phyloP scores from a whole-genome alignment of 2,797 vertebrate species.

The Hylomyscus alleni region DNA sequence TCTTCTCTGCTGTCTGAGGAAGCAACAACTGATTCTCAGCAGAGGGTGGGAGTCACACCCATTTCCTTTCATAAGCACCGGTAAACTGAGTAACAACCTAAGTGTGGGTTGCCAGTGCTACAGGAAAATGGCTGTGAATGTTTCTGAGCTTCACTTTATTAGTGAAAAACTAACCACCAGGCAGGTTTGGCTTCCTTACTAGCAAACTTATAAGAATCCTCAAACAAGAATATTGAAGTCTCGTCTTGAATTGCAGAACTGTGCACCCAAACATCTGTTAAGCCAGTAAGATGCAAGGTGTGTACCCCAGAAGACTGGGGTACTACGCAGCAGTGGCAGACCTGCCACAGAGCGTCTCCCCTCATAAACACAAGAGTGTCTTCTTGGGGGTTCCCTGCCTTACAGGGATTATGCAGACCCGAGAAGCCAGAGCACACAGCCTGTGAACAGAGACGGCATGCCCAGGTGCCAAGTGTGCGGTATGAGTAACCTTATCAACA shows the following conservation, averaged over 20 bases:
- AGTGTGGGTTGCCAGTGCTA: background rate
- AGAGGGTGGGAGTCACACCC: fast-evolving
- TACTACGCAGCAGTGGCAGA: background rate
- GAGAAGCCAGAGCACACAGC: background rate
- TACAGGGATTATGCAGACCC: background rate
- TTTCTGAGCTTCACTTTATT: background rate
- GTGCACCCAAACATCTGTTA: background rate
- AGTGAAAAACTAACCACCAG: background rate
- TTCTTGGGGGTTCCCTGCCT: background rate
- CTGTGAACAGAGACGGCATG: background rate
- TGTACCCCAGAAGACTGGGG: background rate
- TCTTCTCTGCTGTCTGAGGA: background rate
- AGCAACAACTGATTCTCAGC: background rate
- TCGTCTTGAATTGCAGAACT: constrained; percentile 25
- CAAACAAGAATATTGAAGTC: background rate
- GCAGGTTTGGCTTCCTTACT: background rate
- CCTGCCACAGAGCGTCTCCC: background rate
- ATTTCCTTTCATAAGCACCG: background rate
- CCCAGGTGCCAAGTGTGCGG: background rate
- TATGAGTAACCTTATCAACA: background rate
- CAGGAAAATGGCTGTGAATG: background rate
- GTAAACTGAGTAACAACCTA: fast-evolving
- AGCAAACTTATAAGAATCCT: background rate
- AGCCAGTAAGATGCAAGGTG: background rate
- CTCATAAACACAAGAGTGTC: constrained; percentile 5